Base-by-base conservation (phyloP, 2,888 invertebrate genomes). In the Synergus umbraculus region DNA sequence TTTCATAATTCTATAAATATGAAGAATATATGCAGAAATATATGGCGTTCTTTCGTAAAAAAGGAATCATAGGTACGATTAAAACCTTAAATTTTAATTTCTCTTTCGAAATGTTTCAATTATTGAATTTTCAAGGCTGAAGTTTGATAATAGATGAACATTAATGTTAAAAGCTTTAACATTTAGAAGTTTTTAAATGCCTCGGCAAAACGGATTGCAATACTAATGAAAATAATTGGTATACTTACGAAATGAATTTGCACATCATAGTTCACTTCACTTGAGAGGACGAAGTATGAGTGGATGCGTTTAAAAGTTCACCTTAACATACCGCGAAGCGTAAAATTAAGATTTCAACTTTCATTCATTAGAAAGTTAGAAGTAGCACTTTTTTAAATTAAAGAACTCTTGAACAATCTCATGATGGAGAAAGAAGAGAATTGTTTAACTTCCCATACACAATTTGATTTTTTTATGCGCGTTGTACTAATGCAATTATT, bases 291-390 rank as follows among this genome's bases (percentile, higher is more conserved):
- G 67, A 67, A 22, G 67, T 46, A 67, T 65, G 15, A 67, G 46
- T 46, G 29, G 13, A 29, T 22, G 46, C 46, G 44, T 43, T 67
- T 67, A 29, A 67, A 67, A 67, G 41, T 65, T 65, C 44, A 43
- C 44, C 46, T 37, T 49, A 69, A 69, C 12, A 8, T 49, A 69
- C 69, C 69, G 46, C 49, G 49, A 69, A 69, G 49, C 49, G 49
- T 49, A 69, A 69, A 54, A 54, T 54, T 54, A 73, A 54, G 54
- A 54, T 73, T 73, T 73, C 29, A 73, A 54, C 73, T 73, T 54
- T 54, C 37, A 73, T 73, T 73, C 54, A 73, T 73, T 73, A 73
- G 73, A 73, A 54, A 73, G 73, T 73, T 73, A 37, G 73, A 73
- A 54, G 49, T 73, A 10, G 15, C 54, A 15, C 54, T 54, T 49